Percentiles rank a stretch among this genome's conserved stretches.
Conservation (phyloP, 2,888 invertebrate species). For the Luperina testacea region DNA sequence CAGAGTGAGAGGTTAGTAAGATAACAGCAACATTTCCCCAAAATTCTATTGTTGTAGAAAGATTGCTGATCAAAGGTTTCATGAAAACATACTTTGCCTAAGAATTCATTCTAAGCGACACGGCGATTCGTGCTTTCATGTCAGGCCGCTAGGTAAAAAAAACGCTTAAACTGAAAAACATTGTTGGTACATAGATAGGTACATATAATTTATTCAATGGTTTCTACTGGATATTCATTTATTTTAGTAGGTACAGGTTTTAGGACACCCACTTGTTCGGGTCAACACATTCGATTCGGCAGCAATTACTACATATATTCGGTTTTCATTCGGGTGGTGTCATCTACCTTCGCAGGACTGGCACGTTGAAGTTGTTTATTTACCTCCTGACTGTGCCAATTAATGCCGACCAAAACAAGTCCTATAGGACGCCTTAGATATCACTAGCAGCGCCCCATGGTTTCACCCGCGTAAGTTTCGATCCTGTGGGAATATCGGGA, state of each 20-base stretch:
- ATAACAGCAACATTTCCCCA: background rate
- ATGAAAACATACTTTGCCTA: background rate
- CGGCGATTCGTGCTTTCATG: background rate
- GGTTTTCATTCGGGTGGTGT: background rate
- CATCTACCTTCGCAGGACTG: background rate
- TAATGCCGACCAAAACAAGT: background rate
- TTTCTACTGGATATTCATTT: background rate
- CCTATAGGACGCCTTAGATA: background rate
- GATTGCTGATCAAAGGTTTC: background rate
- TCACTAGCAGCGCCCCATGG: too few species aligned
- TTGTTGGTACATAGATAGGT: background rate
- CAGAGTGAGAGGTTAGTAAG: background rate
- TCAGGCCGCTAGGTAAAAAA: background rate
- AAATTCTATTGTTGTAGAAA: background rate
- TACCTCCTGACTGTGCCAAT: background rate
- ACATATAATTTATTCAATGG: background rate
- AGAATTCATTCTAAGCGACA: background rate
- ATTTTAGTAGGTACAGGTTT: background rate
- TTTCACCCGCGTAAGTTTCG: too few species aligned
- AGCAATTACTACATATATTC: background rate
- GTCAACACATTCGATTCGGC: background rate
- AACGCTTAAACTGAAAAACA: background rate
- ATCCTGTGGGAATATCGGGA: too few species aligned
- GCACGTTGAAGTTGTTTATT: background rate
- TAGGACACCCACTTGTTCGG: background rate